Conservation (phyloP, 2,113 vertebrate species). For the Zonotrichia leucophrys region DNA sequence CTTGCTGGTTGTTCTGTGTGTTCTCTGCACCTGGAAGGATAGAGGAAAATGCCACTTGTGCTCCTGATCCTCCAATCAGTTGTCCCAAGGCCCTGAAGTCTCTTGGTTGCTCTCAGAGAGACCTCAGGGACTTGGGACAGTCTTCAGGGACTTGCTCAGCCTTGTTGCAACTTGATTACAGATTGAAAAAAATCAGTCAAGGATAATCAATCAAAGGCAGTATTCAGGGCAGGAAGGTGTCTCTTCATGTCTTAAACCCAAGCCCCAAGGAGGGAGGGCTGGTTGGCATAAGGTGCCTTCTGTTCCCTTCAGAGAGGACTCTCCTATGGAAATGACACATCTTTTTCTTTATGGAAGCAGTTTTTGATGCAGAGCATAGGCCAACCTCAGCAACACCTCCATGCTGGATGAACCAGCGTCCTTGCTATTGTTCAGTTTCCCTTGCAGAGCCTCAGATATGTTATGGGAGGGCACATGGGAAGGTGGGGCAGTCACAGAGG, state of each 20-base stretch:
- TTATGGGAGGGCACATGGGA: neutral
- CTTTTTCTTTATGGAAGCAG: neutral
- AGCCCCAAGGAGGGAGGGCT: neutral
- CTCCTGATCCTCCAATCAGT: neutral
- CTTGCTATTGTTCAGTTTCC: neutral
- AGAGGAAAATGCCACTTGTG: neutral
- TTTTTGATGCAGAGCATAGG: accelerated
- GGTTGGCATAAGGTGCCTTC: neutral
- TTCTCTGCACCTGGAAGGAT: neutral
- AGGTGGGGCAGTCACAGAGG: neutral
- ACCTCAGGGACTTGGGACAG: neutral
- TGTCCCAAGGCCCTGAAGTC: neutral
- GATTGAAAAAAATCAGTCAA: neutral
- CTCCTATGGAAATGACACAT: neutral
- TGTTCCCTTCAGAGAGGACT: neutral
- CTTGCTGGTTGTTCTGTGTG: neutral
- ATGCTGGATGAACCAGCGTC: neutral
- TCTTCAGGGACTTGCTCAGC: neutral
- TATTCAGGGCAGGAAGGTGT: neutral
- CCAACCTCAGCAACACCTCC: neutral
- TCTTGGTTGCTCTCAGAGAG: neutral
- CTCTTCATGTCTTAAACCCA: neutral
- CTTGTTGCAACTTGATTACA: neutral
- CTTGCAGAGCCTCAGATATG: neutral
- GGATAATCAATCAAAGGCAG: neutral